phyloP scores from a whole-genome alignment of 2,888 invertebrate species.

The Rhagonycha fulva region DNA sequence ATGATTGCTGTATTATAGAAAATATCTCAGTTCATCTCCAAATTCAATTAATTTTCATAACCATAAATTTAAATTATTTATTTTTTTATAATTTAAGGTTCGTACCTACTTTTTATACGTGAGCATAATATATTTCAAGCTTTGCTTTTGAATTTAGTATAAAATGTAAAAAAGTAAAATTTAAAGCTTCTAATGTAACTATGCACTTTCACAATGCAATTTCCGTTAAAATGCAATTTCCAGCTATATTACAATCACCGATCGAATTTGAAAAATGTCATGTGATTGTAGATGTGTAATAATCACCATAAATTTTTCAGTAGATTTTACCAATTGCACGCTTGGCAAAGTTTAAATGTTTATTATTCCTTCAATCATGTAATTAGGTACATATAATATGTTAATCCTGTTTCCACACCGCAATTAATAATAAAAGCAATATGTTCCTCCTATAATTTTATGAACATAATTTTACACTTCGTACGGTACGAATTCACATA shows the following conservation, averaged over 20 bases:
- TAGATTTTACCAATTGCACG: not conserved
- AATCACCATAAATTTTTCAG: not conserved
- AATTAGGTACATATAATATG: too few relatives aligned
- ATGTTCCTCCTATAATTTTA: not conserved
- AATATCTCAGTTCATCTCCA: too few relatives aligned
- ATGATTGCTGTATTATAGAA: too few relatives aligned
- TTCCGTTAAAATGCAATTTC: not conserved
- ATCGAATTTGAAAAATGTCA: not conserved
- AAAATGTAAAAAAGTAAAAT: not conserved
- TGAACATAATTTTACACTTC: not conserved
- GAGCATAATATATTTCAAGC: not conserved
- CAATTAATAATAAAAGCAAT: not conserved
- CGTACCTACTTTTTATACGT: too few relatives aligned
- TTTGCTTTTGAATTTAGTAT: too few relatives aligned
- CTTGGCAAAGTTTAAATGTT: not conserved
- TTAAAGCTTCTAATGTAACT: not conserved
- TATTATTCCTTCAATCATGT: too few relatives aligned
- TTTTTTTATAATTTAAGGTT: too few relatives aligned
- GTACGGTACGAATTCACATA: slow-evolving; percentile 5
- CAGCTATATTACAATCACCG: not conserved
- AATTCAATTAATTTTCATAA: too few relatives aligned
- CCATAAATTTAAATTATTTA: too few relatives aligned
- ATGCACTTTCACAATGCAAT: not conserved
- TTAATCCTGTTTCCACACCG: not conserved
- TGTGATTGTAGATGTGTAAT: not conserved